phyloP scores from a whole-genome alignment of 2,888 invertebrate species.

The Pandemis cinnamomeana region DNA sequence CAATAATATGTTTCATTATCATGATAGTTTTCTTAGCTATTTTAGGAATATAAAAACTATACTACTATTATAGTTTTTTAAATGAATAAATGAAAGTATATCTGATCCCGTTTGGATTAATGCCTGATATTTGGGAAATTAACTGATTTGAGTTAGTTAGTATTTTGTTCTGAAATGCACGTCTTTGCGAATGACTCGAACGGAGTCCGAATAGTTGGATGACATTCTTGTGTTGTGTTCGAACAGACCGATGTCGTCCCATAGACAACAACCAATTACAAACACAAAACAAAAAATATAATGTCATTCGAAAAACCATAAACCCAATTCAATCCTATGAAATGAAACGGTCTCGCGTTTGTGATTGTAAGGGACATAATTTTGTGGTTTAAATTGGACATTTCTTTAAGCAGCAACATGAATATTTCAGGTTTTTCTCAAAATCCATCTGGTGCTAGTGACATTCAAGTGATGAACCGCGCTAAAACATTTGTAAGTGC shows the following conservation, averaged over 20 bases:
- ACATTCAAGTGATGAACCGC: constrained; percentile 49
- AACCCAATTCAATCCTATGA: not conserved
- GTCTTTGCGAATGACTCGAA: constrained; percentile 20
- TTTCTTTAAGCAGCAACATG: constrained; percentile 50
- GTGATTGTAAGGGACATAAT: not conserved
- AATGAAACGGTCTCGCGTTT: constrained; percentile 45
- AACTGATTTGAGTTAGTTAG: not conserved
- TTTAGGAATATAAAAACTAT: not conserved
- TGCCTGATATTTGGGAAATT: not conserved
- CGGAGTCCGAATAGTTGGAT: not conserved
- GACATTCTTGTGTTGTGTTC: not conserved
- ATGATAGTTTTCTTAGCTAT: not conserved
- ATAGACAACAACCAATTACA: constrained; percentile 14
- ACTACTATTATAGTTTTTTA: not conserved
- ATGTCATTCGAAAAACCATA: not conserved
- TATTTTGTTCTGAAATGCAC: not conserved
- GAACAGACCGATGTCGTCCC: constrained; percentile 8
- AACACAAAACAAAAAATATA: not conserved
- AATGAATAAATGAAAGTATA: not conserved
- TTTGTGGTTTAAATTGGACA: not conserved
- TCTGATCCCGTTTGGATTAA: not conserved
- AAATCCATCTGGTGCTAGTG: constrained; percentile 46
- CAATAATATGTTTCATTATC: not conserved
- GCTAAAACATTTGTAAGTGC: constrained; percentile 71
- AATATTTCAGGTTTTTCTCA: constrained; percentile 57